Evolutionary conservation across 1,140 invertebrate species (phyloP).

Genomic region (Megalopta genalis): DNA sequence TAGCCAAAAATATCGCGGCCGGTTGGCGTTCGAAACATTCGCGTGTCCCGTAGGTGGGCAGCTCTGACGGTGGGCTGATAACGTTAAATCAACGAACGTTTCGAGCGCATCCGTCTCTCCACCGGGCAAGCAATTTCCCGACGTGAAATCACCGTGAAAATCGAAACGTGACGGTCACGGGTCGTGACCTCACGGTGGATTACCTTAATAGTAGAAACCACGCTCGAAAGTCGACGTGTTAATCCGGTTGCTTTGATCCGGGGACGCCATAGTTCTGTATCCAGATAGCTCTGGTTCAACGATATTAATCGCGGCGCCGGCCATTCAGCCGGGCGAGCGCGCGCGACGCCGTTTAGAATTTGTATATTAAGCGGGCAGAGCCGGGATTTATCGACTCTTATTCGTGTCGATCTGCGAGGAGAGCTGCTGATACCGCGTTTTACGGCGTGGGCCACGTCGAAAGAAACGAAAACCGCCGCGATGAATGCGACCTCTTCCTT

Average conservation of each 20-base stretch:
- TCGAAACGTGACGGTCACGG: not conserved
- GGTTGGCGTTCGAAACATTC: no score
- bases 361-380: constrained; percentile 27
- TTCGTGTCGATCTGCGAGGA: constrained; percentile 24
- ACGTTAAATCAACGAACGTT: constrained; percentile 5
- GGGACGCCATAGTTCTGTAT: not conserved
- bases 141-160: constrained; percentile 2
- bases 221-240: constrained; percentile 21
- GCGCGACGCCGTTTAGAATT: not conserved
- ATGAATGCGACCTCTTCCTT: constrained; percentile 9
- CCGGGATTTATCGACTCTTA: constrained; percentile 30
- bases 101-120: not conserved
- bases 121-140: not conserved
- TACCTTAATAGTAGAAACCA: constrained; percentile 22
- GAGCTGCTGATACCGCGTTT: constrained; percentile 40
- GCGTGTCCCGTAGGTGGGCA: no score
- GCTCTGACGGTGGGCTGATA: not conserved
- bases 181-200: not conserved
- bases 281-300: constrained; percentile 7
- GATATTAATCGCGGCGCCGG: constrained; percentile 29
- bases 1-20: no score
- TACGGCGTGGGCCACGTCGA: constrained; percentile 6
- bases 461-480: constrained; percentile 45
- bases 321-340: constrained; percentile 3
- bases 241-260: constrained; percentile 32